Evolutionary conservation across 1,140 invertebrate species (phyloP).

Genomic region (Drosophila leontia): DNA sequence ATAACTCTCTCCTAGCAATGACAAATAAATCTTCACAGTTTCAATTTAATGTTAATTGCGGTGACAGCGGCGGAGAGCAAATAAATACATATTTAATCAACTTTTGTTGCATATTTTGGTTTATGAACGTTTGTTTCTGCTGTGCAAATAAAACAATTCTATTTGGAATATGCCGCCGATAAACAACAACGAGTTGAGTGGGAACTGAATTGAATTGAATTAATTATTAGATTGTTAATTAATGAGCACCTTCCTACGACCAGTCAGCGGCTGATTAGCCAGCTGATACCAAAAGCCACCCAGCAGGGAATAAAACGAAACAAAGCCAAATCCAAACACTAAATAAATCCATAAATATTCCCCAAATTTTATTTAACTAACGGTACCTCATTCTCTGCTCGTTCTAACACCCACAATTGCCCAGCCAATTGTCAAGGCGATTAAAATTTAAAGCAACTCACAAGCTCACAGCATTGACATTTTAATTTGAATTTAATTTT

Average conservation of each 20-base stretch:
- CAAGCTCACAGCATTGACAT: constrained; percentile 28
- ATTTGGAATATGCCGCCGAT: constrained; percentile 54
- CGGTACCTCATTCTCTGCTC: constrained; percentile 9
- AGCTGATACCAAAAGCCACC: constrained; percentile 26
- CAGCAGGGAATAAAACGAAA: constrained; percentile 7
- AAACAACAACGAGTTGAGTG: constrained; percentile 58
- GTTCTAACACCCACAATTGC: constrained; percentile 8
- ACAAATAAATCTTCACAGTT: constrained; percentile 36
- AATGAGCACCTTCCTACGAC: constrained; percentile 17
- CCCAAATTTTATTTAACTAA: constrained; percentile 35
- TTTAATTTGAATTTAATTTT: constrained; percentile 58
- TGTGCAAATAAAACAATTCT: constrained; percentile 57
- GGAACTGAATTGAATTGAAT: constrained; percentile 41
- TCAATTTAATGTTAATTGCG: constrained; percentile 39
- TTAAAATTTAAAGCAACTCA: constrained; percentile 30
- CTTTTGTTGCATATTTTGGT: constrained; percentile 38
- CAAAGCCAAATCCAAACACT: constrained; percentile 3
- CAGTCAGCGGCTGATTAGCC: constrained; percentile 48
- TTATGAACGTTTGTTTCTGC: constrained; percentile 32
- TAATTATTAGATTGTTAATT: constrained; percentile 68
- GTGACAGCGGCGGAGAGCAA: constrained; percentile 2
- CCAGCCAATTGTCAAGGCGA: constrained; percentile 38
- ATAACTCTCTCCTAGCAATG: background rate
- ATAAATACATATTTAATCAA: constrained; percentile 48
- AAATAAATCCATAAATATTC: constrained; percentile 43